These are phyloP conservation scores for Cheilosia scutellata DNA, from an alignment of 2,888 invertebrate species.

Conservation along the genomic window DNA sequence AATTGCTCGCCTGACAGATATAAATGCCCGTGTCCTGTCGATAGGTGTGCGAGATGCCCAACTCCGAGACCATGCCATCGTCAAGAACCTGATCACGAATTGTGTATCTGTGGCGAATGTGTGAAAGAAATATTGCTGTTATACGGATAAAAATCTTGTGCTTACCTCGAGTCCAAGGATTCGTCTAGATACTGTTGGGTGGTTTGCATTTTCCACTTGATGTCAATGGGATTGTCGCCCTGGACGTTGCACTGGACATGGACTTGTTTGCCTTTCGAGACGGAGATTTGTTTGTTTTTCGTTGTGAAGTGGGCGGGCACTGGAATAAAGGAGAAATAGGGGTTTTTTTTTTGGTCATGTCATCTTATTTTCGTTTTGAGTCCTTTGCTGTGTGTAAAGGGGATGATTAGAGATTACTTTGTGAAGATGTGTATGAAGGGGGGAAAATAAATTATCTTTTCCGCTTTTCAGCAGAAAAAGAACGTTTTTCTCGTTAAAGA, in stretches of 20 bases:
- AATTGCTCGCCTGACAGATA: constrained; percentile 94
- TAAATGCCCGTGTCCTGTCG: constrained; percentile 95
- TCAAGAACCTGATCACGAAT: constrained; percentile 91
- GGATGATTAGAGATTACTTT: constrained; percentile 60
- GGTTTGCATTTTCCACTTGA: constrained; percentile 90
- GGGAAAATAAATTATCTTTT: constrained; percentile 43
- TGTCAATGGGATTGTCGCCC: constrained; percentile 94
- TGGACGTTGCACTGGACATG: constrained; percentile 94
- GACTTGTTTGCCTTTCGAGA: constrained; percentile 92
- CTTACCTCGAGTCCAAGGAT: constrained; percentile 88
- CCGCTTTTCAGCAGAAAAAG: no score
- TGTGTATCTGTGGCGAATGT: constrained; percentile 86
- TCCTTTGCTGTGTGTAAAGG: constrained; percentile 14
- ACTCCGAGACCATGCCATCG: constrained; percentile 93
- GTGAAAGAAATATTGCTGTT: constrained; percentile 17
- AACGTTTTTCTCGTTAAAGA: neutral
- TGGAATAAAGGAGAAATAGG: constrained; percentile 82
- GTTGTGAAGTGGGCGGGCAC: constrained; percentile 94
- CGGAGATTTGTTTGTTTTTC: constrained; percentile 92
- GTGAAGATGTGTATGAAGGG: neutral
- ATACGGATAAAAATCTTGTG: constrained; percentile 17
- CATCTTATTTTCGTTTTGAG: constrained; percentile 29
- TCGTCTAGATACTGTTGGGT: constrained; percentile 90
- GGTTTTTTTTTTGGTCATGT: neutral
- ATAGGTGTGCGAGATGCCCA: constrained; percentile 93